Percentiles rank a stretch among this genome's conserved stretches.
phyloP scores from a whole-genome alignment of 2,113 vertebrate genomes.

The Isichthys henryi region DNA sequence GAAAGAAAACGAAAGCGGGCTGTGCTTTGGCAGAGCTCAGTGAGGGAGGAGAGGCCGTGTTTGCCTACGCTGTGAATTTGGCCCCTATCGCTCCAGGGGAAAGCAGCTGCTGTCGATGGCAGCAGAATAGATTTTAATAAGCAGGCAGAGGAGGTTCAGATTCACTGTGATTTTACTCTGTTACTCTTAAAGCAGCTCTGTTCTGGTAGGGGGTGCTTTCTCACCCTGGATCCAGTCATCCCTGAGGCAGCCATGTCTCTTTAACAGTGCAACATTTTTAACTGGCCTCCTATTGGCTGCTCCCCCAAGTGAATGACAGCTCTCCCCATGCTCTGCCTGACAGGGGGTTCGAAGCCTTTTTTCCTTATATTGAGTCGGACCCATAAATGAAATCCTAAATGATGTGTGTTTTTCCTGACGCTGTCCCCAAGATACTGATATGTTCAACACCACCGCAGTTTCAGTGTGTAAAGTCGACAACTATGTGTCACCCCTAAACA shows the following conservation, averaged over 20 bases:
- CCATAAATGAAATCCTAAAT: background rate
- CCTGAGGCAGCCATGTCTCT: background rate
- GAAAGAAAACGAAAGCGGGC: background rate
- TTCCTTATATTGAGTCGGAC: background rate
- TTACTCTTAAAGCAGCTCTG: background rate
- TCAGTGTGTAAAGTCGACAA: background rate
- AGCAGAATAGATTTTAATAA: background rate
- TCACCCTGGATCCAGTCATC: background rate
- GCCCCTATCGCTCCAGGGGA: constrained; percentile 7
- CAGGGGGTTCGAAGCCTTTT: background rate
- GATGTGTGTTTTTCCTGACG: background rate
- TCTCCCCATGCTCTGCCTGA: background rate
- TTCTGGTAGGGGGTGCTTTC: background rate
- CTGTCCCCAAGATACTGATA: background rate
- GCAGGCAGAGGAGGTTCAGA: background rate
- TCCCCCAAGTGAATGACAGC: background rate
- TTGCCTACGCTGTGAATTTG: background rate
- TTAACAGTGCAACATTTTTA: background rate
- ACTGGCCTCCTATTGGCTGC: background rate
- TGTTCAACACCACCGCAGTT: background rate
- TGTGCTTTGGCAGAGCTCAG: background rate
- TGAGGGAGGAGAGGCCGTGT: background rate
- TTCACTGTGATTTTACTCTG: background rate
- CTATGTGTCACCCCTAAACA: background rate
- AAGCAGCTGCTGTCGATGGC: background rate